Conservation (phyloP, 1,140 invertebrate genomes). For the Arion vulgaris region DNA sequence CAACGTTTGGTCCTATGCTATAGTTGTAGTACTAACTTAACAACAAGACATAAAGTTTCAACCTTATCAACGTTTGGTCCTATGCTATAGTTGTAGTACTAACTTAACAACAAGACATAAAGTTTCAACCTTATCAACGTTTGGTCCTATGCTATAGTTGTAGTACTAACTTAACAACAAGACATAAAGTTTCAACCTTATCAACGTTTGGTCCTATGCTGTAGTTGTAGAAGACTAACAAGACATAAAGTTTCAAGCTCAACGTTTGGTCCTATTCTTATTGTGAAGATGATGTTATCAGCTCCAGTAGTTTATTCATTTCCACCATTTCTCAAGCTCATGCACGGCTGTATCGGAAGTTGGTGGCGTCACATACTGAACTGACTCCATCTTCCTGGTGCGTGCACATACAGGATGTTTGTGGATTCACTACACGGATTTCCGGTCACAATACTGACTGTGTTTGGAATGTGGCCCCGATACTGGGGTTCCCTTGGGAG, state of each 20-base stretch:
- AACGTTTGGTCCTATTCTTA: slow-evolving; percentile 84
- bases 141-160: too few relatives aligned
- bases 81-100: too few relatives aligned
- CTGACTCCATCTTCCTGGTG: neutral
- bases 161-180: too few relatives aligned
- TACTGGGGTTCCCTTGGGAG: neutral
- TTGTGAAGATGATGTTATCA: slow-evolving; percentile 77
- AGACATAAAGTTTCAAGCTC: slow-evolving; percentile 48
- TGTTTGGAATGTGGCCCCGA: neutral
- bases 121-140: too few relatives aligned
- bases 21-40: too few relatives aligned
- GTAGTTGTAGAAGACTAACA: slow-evolving; percentile 94
- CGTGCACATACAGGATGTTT: neutral
- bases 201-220: slow-evolving; percentile 84
- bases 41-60: too few relatives aligned
- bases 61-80: too few relatives aligned
- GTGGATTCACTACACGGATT: neutral
- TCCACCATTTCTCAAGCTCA: slow-evolving; percentile 94
- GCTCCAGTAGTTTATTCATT: slow-evolving; percentile 88
- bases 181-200: slow-evolving; percentile 51
- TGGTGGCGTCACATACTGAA: slow-evolving; percentile 94
- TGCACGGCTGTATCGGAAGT: slow-evolving; percentile 87
- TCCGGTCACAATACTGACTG: neutral
- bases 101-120: too few relatives aligned
- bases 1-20: too few relatives aligned